phyloP scores from a whole-genome alignment of 2,888 invertebrate genomes.

The Ornithoptera priamus region DNA sequence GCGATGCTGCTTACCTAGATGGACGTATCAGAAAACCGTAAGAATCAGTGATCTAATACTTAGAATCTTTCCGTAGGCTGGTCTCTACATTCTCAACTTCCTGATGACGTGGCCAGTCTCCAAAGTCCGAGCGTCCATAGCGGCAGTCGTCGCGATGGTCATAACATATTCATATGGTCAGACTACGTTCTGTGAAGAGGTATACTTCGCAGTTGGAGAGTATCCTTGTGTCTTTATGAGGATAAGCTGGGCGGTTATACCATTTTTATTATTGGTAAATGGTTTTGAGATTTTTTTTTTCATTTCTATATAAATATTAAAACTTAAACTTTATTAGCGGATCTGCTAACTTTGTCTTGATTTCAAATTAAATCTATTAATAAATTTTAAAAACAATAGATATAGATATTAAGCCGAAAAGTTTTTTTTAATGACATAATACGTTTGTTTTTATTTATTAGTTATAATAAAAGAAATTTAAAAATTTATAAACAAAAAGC shows the following conservation, averaged over 20 bases:
- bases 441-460: no score
- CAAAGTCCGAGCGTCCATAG: conserved; percentile 51
- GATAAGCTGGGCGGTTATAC: conserved; percentile 64
- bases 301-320: background rate
- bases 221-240: conserved; percentile 65
- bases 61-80: conserved; percentile 47
- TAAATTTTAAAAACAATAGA: no score
- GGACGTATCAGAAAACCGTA: no score
- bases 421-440: no score
- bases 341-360: no score
- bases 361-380: no score
- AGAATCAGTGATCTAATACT: background rate
- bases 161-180: conserved; percentile 66
- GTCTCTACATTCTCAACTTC: conserved; percentile 61
- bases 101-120: conserved; percentile 62
- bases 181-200: conserved; percentile 65
- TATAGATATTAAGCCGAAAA: no score
- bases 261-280: conserved; percentile 51
- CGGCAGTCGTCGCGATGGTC: conserved; percentile 44
- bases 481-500: no score
- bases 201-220: conserved; percentile 64
- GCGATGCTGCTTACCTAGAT: no score
- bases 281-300: background rate
- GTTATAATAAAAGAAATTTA: no score
- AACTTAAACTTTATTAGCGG: no score